Evolutionary conservation across 2,113 vertebrate genomes (phyloP).

Genomic region (Oceanodroma tethys): DNA sequence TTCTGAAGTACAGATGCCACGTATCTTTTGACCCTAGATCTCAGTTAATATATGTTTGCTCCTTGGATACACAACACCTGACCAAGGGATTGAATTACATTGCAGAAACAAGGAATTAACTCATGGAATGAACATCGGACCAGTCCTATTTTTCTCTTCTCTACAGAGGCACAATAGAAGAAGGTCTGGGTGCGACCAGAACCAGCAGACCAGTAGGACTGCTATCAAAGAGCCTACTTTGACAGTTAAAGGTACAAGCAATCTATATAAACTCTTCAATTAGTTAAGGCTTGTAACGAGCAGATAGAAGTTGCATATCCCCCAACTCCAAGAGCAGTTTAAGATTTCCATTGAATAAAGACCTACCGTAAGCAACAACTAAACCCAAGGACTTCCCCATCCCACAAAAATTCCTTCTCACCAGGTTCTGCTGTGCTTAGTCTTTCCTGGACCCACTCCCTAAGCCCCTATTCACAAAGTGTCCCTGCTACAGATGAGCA

Average conservation of each 20-base stretch:
- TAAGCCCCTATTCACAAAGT: background rate
- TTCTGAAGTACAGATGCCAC: background rate
- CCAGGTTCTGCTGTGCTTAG: background rate
- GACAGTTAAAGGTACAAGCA: background rate
- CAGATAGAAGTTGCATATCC: background rate
- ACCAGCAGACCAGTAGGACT: background rate
- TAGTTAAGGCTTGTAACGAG: background rate
- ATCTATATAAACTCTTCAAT: background rate
- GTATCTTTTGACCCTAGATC: background rate
- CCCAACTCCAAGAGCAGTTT: background rate
- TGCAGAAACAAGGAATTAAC: background rate
- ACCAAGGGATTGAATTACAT: background rate
- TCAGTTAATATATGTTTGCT: background rate
- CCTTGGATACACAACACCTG: background rate
- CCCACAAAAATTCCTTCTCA: background rate
- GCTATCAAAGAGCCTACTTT: background rate
- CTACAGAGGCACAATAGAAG: background rate
- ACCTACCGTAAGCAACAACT: background rate
- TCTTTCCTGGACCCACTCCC: background rate
- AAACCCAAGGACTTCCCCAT: background rate
- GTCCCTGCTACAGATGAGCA: background rate
- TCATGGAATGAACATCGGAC: fast-evolving
- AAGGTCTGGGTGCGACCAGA: background rate
- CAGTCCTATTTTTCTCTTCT: background rate
- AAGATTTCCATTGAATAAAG: background rate